Percentiles rank a stretch among this genome's conserved stretches.
Evolutionary conservation across 2,797 vertebrate genomes (phyloP).

Genomic region (Cynopterus sphinx): DNA sequence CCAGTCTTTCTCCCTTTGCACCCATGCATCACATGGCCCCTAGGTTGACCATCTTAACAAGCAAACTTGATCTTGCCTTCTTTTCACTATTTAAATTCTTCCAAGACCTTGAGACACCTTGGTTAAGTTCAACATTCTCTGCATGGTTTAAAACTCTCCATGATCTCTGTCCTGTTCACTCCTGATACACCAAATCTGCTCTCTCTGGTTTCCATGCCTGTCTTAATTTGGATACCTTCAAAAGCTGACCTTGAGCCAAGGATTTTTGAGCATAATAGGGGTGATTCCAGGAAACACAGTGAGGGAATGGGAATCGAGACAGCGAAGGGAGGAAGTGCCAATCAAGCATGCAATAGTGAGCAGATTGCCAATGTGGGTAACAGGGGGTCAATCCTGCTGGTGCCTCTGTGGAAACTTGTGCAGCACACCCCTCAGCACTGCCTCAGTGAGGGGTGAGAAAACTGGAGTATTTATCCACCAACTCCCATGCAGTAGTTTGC

Average conservation of each 20-base stretch:
- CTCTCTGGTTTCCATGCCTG: background rate
- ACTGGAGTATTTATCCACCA: background rate
- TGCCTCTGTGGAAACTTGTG: background rate
- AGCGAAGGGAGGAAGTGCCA: background rate
- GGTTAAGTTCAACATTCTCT: background rate
- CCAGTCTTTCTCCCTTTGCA: background rate
- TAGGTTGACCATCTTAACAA: background rate
- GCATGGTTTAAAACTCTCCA: background rate
- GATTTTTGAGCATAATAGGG: background rate
- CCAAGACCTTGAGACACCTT: background rate
- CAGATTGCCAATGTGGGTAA: background rate
- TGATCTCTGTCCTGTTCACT: background rate
- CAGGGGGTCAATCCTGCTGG: background rate
- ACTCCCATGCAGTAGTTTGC: background rate
- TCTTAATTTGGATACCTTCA: background rate
- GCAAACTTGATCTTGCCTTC: background rate
- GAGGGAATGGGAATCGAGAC: background rate
- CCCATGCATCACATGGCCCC: background rate
- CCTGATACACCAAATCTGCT: too few species aligned
- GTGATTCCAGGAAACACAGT: background rate
- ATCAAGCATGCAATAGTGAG: background rate
- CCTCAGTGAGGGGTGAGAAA: background rate
- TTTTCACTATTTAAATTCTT: conserved; percentile 6
- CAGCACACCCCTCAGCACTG: background rate
- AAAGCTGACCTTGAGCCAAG: background rate